Conservation (phyloP, 2,113 vertebrate species). For the Thalassoma bifasciatum region DNA sequence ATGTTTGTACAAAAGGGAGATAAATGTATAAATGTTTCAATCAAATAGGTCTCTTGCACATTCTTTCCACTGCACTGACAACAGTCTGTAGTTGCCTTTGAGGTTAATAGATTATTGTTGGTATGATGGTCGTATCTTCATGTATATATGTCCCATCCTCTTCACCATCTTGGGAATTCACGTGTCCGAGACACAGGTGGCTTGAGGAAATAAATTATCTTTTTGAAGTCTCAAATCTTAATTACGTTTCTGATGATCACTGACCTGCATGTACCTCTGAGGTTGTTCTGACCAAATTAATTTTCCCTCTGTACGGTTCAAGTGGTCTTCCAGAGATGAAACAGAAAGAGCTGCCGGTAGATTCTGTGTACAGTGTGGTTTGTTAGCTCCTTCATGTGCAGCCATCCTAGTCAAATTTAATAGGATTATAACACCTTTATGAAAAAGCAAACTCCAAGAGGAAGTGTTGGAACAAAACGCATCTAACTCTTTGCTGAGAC, state of each 20-base stretch:
- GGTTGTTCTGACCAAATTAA: conserved; percentile 21
- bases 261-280: conserved; percentile 1
- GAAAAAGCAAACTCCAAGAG: not conserved
- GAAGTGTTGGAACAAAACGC: conserved; percentile 7
- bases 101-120: no score
- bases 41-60: no score
- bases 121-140: no score
- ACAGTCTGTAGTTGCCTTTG: no score
- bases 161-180: not conserved
- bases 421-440: not conserved
- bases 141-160: not conserved
- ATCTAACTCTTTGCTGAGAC: not conserved
- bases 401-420: not conserved
- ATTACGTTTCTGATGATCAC: conserved; percentile 20
- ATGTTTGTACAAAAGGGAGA: no score
- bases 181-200: not conserved
- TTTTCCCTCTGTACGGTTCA: not conserved
- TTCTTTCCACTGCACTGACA: no score
- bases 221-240: conserved; percentile 9
- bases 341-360: not conserved
- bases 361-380: not conserved
- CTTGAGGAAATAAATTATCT: conserved; percentile 9
- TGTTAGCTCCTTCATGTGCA: not conserved
- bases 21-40: no score
- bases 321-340: not conserved